phyloP scores from a whole-genome alignment of 2,797 vertebrate species.

The Philypnodon macrostomus region DNA sequence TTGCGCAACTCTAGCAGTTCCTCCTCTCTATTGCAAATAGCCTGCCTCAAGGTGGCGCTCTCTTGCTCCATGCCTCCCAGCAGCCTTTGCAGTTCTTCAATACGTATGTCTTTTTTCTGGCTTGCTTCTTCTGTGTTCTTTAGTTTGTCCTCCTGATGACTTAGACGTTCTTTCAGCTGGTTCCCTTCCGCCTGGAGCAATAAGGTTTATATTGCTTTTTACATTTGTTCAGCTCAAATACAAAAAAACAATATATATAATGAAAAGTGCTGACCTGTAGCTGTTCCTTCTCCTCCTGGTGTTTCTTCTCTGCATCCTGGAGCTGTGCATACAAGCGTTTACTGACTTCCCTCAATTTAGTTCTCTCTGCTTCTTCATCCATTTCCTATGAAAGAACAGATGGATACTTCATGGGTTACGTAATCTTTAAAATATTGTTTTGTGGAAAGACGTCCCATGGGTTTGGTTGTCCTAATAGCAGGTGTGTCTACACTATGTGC shows the following conservation, averaged over 20 bases:
- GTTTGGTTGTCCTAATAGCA: constrained; percentile 17
- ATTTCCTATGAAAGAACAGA: constrained; percentile 54
- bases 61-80: constrained; percentile 88
- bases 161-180: constrained; percentile 74
- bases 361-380: constrained; percentile 75
- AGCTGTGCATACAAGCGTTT: constrained; percentile 81
- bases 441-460: neutral
- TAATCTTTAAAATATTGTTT: constrained; percentile 20
- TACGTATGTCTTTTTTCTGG: constrained; percentile 73
- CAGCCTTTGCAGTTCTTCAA: constrained; percentile 82
- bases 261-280: constrained; percentile 78
- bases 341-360: constrained; percentile 80
- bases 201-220: neutral
- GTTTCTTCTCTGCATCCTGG: constrained; percentile 83
- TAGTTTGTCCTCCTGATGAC: constrained; percentile 69
- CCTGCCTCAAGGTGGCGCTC: constrained; percentile 76
- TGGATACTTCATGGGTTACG: constrained; percentile 16
- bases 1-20: constrained; percentile 77
- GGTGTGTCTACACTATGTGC: constrained; percentile 37
- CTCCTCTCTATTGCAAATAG: constrained; percentile 74
- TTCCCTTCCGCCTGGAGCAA: constrained; percentile 59
- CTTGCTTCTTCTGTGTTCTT: constrained; percentile 63
- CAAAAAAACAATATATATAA: neutral
- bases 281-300: constrained; percentile 79
- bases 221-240: constrained; percentile 7